Evolutionary conservation across 2,888 invertebrate genomes (phyloP), one percentile per base, ranked within the genome.

Genomic region (Hirtodrosophila confusa): DNA sequence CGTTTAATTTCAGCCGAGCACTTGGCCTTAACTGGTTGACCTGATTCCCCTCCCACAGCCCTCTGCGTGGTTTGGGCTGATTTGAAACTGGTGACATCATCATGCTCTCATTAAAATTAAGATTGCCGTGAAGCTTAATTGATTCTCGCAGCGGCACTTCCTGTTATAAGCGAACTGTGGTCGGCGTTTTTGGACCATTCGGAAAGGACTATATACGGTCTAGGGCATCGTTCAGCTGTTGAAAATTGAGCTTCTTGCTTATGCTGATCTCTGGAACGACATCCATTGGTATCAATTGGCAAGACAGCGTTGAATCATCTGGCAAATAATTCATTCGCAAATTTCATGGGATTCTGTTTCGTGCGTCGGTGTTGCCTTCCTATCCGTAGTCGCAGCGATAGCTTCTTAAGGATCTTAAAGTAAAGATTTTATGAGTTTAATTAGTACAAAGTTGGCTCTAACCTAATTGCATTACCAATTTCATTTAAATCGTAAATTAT

Each of bases 181-280:
- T 66, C 7, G 84, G 84, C 0, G 74, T 83, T 54, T 61, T 78
- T 2, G 84, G 84, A 0, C 75, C 78, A 57, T 87, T 76, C 3
- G 78, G 68, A 70, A 82, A 88, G 0, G 88, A 51, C 40, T 79
- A 69, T 23, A 89, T 74, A 35, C 80, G 82, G 45, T 88, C 87
- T 24, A 89, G 60, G 2, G 76, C 89, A 6, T 88, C 89, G 47
- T 86, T 90, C 1, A 89, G 53, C 36, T 89, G 76, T 0, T 78
- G 82, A 31, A 87, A 70, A 24, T 82, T 89, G 0, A 78, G 61
- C 23, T 75, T 78, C 11, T 68, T 79, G 41, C 58, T 71, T 0
- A 77, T 75, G 17, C 69, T 58, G 4, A 69, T 71, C 4, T 68
- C 78, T 1, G 60, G 55, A 11, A 88, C 47, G 5, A 73, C 71